phyloP scores from a whole-genome alignment of 1,140 invertebrate species.

The Drosophila ogumai region DNA sequence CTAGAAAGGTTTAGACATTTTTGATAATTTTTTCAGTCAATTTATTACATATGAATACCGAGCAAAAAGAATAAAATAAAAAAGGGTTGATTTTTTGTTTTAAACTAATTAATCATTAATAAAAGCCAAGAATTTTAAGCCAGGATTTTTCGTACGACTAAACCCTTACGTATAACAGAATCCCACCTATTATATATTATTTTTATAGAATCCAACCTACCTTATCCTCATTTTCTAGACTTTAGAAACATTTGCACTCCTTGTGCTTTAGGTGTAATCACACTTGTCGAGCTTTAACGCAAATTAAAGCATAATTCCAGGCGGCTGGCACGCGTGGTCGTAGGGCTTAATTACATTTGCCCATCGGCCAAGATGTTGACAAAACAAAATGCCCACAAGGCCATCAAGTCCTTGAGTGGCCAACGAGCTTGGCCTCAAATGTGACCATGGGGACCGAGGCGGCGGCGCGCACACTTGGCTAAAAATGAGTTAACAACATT shows the following conservation, averaged over 20 bases:
- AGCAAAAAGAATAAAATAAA: not conserved
- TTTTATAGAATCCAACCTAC: not conserved
- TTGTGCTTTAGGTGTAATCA: conserved; percentile 56
- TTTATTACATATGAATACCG: no score
- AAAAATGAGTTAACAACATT: conserved; percentile 80
- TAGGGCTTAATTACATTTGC: conserved; percentile 64
- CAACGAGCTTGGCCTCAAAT: conserved; percentile 51
- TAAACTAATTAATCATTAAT: no score
- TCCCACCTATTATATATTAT: not conserved
- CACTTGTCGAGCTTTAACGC: conserved; percentile 65
- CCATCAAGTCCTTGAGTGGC: conserved; percentile 57
- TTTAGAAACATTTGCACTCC: not conserved
- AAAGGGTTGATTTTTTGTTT: no score
- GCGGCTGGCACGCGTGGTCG: conserved; percentile 29
- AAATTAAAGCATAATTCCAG: conserved; percentile 72
- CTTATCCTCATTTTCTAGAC: not conserved
- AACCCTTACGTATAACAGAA: not conserved
- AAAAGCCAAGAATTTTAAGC: no score
- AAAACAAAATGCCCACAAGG: conserved; percentile 61
- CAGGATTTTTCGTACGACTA: no score
- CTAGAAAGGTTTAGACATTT: not conserved
- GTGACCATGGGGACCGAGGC: conserved; percentile 55
- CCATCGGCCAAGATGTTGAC: conserved; percentile 54
- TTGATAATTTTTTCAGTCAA: no score
- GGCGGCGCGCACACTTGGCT: conserved; percentile 29